Evolutionary conservation across 2,888 invertebrate species (phyloP), one percentile per base, ranked within the genome.

Genomic region (Yponomeuta malinellus): DNA sequence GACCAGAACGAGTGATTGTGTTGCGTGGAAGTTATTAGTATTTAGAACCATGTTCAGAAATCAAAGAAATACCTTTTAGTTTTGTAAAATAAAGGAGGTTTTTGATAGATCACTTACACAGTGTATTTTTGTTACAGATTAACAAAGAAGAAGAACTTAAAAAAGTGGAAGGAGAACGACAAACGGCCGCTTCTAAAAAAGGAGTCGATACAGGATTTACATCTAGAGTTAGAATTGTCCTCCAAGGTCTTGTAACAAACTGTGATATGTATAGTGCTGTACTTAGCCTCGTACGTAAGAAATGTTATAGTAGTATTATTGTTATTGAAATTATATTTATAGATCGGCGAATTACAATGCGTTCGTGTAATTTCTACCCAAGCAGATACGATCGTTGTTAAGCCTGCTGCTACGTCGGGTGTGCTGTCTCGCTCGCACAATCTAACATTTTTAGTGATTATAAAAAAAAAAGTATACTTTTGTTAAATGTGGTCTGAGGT

Each of bases 81-180:
- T 33, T 5, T 43, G 43, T 2, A 59, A 12, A 4, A 2, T 2
- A 59, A 59, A 59, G 15, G 52, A 12, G 52, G 12, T 15, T 59
- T 33, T 12, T 2, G 52, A 2, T 12, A 6, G 52, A 5, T 15
- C 15, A 4, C 52, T 52, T 10, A 12, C 10, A 52, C 52, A 15
- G 1, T 59, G 3, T 15, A 15, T 68, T 71, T 70, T 73, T 71
- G 68, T 79, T 78, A 0, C 82, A 92, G 94, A 74, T 87, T 91
- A 79, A 91, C 90, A 70, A 94, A 94, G 83, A 93, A 94, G 74
- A 94, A 94, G 81, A 93, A 94, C 73, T 81, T 87, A 48, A 94
- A 94, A 81, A 94, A 94, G 86, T 82, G 88, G 73, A 94, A 94
- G 78, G 94, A 94, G 78, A 89, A 86, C 15, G 94, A 94, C 79